phyloP scores from a whole-genome alignment of 2,888 invertebrate species.

The Trichopoda pennipes region DNA sequence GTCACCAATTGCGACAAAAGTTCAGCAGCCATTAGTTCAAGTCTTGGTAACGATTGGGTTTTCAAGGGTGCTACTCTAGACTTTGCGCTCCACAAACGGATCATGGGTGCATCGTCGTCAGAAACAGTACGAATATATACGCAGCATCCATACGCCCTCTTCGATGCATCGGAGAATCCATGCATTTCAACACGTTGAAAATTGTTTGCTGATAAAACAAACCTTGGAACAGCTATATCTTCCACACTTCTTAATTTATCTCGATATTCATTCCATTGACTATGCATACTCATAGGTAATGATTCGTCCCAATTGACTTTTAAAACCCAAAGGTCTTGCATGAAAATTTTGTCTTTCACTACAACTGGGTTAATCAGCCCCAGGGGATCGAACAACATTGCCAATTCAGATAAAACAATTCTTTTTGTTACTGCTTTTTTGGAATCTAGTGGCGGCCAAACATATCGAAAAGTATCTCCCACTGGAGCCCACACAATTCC shows the following conservation, averaged over 20 bases:
- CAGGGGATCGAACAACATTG: constrained; percentile 49
- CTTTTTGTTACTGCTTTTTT: constrained; percentile 45
- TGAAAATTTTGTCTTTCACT: neutral
- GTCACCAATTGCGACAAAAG: no score
- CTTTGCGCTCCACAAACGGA: neutral
- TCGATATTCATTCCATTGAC: constrained; percentile 44
- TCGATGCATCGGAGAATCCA: constrained; percentile 56
- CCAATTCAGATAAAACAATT: constrained; percentile 33
- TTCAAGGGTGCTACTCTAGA: no score
- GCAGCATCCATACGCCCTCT: no score
- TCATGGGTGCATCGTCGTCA: constrained; percentile 14
- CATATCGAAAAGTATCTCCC: constrained; percentile 45
- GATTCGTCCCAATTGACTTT: constrained; percentile 26
- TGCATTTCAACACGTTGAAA: constrained; percentile 24
- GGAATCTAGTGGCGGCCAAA: constrained; percentile 7
- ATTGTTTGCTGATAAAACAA: constrained; percentile 13
- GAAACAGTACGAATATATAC: constrained; percentile 23
- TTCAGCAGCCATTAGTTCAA: no score
- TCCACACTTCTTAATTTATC: constrained; percentile 20
- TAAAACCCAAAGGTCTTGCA: constrained; percentile 16
- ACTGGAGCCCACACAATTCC: constrained; percentile 58
- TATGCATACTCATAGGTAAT: constrained; percentile 22
- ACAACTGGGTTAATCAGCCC: constrained; percentile 10
- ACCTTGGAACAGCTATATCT: constrained; percentile 37
- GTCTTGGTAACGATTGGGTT: no score